Evolutionary conservation across 2,797 vertebrate genomes (phyloP).

Genomic region (Syndactyla subalaris): DNA sequence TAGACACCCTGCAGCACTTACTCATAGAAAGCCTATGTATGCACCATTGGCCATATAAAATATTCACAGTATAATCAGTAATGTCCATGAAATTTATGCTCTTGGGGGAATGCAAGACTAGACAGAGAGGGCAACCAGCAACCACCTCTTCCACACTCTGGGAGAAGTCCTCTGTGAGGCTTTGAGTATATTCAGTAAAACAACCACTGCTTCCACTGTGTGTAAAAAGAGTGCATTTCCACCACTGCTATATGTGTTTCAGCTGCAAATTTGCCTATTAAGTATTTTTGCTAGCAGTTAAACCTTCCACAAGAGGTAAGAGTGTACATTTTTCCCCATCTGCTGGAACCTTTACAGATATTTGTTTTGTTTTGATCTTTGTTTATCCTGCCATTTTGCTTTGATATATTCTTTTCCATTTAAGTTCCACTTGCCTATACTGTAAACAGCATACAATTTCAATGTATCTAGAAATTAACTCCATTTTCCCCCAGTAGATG

Average conservation of each 20-base stretch:
- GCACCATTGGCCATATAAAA: neutral
- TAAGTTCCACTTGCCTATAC: neutral
- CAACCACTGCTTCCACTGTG: neutral
- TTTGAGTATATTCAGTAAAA: neutral
- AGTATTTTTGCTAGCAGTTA: neutral
- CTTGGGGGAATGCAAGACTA: neutral
- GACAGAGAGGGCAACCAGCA: neutral
- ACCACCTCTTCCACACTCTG: neutral
- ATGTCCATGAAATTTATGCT: neutral
- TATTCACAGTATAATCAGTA: neutral
- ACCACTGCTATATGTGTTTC: neutral
- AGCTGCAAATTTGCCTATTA: neutral
- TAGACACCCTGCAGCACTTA: neutral
- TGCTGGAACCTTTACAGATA: neutral
- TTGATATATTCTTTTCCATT: neutral
- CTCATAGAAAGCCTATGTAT: fast-evolving
- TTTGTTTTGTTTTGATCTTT: neutral
- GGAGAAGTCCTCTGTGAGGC: neutral
- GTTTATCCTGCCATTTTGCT: neutral
- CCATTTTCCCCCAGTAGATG: neutral
- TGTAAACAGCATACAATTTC: constrained; percentile 21
- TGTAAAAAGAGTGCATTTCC: neutral
- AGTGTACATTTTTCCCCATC: neutral
- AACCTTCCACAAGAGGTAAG: neutral
- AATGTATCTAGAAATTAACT: constrained; percentile 21